These are phyloP conservation scores for Picus viridis DNA, from an alignment of 2,797 vertebrate species.

Conservation along the genomic window DNA sequence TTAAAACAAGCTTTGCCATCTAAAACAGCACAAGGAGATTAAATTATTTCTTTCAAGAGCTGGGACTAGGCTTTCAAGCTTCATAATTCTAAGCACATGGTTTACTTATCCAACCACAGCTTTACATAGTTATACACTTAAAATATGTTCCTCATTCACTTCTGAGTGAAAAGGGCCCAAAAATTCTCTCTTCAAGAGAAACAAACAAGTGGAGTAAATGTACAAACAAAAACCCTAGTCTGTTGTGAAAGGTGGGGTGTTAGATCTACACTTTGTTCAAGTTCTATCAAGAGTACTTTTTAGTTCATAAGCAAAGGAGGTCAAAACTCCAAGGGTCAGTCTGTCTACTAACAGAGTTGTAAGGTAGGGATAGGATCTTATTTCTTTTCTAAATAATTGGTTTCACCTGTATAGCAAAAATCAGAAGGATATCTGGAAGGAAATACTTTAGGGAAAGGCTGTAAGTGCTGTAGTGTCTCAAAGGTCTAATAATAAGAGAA, in stretches of 20 bases:
- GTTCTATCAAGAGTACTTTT: not conserved
- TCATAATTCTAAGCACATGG: not conserved
- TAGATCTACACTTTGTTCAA: not conserved
- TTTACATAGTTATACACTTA: not conserved
- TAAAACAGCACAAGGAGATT: not conserved
- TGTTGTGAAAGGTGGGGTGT: not conserved
- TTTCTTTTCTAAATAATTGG: not conserved
- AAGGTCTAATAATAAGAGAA: conserved; percentile 38
- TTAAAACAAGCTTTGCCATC: not conserved
- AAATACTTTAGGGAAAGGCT: conserved; percentile 29
- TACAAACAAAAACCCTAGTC: not conserved
- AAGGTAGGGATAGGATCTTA: not conserved
- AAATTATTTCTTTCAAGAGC: not conserved
- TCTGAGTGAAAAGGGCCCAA: not conserved
- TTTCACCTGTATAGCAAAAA: not conserved
- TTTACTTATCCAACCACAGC: not conserved
- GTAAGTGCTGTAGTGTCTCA: not conserved
- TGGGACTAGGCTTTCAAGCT: not conserved
- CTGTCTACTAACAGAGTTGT: not conserved
- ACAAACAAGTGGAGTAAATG: not conserved
- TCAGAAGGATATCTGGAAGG: not conserved
- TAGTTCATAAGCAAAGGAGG: not conserved
- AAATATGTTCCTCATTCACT: not conserved
- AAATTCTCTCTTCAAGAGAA: not conserved
- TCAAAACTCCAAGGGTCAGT: not conserved